These are phyloP conservation scores for Enteromius afrohamiltoni DNA, from an alignment of 2,797 vertebrate species.

Conservation along the genomic window DNA sequence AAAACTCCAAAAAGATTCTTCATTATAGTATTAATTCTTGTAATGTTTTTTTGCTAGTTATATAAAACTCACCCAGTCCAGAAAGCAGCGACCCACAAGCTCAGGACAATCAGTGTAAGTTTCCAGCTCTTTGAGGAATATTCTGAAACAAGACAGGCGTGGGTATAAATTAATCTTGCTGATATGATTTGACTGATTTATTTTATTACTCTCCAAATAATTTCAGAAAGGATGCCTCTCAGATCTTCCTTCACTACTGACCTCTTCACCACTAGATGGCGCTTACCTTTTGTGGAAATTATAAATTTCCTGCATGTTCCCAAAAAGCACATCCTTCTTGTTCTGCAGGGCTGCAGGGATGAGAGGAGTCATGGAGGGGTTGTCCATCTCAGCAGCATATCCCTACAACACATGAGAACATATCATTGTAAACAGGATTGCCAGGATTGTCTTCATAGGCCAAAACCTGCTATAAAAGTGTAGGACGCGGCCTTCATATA, in stretches of 20 bases:
- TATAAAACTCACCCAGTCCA: constrained; percentile 85
- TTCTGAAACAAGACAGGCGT: constrained; percentile 72
- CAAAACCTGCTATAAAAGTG: background rate
- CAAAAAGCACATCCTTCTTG: constrained; percentile 95
- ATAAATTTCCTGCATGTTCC: constrained; percentile 98
- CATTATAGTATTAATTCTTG: background rate
- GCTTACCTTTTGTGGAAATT: constrained; percentile 93
- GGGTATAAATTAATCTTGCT: background rate
- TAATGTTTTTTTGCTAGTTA: background rate
- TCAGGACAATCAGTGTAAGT: constrained; percentile 90
- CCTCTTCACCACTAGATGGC: background rate
- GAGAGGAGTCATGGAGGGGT: constrained; percentile 87
- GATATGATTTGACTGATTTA: background rate
- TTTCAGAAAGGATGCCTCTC: background rate
- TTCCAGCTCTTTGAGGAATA: constrained; percentile 93
- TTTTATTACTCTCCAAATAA: background rate
- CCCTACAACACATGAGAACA: constrained; percentile 76
- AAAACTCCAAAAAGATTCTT: background rate
- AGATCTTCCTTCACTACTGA: background rate
- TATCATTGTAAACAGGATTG: background rate
- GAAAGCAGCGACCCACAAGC: constrained; percentile 93
- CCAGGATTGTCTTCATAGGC: background rate
- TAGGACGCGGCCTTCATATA: background rate
- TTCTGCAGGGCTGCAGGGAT: constrained; percentile 87
- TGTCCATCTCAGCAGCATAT: constrained; percentile 97